Percentiles rank a stretch among this genome's conserved stretches.
Evolutionary conservation across 2,797 vertebrate genomes (phyloP).

Genomic region (Tamandua tetradactyla): DNA sequence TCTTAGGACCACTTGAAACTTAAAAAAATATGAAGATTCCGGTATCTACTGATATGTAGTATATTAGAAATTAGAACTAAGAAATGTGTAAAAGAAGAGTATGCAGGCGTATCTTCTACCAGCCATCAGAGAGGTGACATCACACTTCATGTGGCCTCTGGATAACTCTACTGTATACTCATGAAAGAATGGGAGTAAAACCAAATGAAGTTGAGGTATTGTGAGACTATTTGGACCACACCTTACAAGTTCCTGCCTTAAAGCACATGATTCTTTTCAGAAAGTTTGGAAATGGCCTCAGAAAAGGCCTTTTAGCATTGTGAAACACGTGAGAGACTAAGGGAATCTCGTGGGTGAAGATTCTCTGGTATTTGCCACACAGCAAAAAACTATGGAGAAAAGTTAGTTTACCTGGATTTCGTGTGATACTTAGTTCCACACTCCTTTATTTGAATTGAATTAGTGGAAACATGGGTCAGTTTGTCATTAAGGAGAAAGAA

Average conservation of each 20-base stretch:
- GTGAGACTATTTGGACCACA: background rate
- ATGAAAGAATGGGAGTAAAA: background rate
- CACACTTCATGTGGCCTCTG: background rate
- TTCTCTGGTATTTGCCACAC: background rate
- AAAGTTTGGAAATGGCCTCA: constrained; percentile 14
- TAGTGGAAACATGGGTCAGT: background rate
- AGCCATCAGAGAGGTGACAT: background rate
- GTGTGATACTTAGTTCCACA: background rate
- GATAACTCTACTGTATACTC: background rate
- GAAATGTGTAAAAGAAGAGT: background rate
- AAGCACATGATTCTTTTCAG: background rate
- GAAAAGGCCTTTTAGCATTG: background rate
- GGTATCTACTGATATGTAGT: background rate
- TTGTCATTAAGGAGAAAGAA: constrained; percentile 28
- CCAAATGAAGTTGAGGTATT: background rate
- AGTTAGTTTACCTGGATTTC: background rate
- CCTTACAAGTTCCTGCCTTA: background rate
- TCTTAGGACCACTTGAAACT: constrained; percentile 30
- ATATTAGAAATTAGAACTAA: constrained; percentile 54
- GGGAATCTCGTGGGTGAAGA: background rate
- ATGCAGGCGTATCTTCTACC: background rate
- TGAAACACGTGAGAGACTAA: background rate
- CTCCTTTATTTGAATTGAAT: constrained; percentile 3
- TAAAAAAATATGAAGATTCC: constrained; percentile 29
- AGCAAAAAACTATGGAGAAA: background rate